Conservation (phyloP, 2,113 vertebrate species). For the Verasper variegatus region DNA sequence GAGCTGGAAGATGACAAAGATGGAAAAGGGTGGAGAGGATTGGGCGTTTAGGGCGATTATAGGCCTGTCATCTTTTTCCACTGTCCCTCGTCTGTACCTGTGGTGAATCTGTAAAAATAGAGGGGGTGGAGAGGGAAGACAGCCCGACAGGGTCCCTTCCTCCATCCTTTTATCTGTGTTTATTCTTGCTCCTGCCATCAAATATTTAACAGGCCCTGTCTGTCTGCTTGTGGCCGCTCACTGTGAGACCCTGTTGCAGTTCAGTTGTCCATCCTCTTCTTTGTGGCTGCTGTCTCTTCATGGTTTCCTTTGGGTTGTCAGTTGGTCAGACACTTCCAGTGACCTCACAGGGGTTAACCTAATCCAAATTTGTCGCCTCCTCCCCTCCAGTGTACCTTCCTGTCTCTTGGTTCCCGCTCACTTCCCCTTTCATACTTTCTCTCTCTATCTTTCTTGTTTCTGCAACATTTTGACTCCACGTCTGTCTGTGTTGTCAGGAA, state of each 20-base stretch:
- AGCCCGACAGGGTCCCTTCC: conserved; percentile 23
- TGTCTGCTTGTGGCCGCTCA: not conserved
- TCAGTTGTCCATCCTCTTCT: conserved; percentile 5
- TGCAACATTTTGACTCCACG: not conserved
- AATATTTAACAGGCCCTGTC: conserved; percentile 58
- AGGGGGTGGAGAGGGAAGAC: conserved; percentile 4
- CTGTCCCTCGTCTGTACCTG: conserved; percentile 5
- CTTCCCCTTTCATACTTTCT: not conserved
- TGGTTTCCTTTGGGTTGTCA: conserved; percentile 16
- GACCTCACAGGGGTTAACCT: not conserved
- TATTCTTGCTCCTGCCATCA: conserved; percentile 62
- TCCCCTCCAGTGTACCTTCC: not conserved
- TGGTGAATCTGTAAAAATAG: conserved; percentile 5
- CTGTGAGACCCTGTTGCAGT: conserved; percentile 1
- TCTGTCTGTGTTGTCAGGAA: conserved; percentile 78
- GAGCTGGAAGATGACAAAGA: conserved; percentile 14
- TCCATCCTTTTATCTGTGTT: conserved; percentile 60
- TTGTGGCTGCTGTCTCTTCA: conserved; percentile 15
- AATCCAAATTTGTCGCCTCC: not conserved
- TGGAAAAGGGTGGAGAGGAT: not conserved
- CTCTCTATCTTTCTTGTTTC: conserved; percentile 1
- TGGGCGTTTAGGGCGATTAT: not conserved
- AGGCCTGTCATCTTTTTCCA: conserved; percentile 25
- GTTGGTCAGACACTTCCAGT: not conserved
- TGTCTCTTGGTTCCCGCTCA: not conserved